phyloP scores from a whole-genome alignment of 2,113 vertebrate species.

The Paratilapia polleni region DNA sequence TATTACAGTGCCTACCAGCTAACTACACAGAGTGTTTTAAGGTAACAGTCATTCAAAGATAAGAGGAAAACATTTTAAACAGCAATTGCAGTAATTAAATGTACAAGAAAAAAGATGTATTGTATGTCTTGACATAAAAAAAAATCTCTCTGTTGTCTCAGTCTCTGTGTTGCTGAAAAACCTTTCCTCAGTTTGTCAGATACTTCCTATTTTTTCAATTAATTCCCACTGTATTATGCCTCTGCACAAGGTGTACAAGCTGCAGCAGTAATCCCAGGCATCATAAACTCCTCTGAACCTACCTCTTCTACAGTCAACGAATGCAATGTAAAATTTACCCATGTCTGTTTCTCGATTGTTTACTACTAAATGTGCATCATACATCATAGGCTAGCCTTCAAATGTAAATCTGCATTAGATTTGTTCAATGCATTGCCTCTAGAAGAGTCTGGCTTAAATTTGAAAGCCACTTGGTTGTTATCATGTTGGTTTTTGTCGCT shows the following conservation, averaged over 20 bases:
- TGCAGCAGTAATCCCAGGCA: background rate
- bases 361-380: background rate
- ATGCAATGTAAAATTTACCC: background rate
- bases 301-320: background rate
- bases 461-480: background rate
- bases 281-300: background rate
- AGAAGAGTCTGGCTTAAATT: background rate
- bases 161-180: background rate
- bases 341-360: background rate
- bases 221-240: background rate
- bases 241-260: background rate
- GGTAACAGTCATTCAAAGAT: background rate
- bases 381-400: background rate
- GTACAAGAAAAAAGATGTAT: background rate
- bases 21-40: background rate
- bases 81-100: background rate
- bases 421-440: background rate
- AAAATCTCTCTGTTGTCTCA: no score
- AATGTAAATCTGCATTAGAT: background rate
- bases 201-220: background rate
- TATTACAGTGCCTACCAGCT: background rate
- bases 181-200: background rate
- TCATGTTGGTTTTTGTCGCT: background rate
- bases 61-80: background rate
- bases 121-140: background rate